Evolutionary conservation across 2,797 vertebrate species (phyloP).

Genomic region (Sphenodon punctatus): DNA sequence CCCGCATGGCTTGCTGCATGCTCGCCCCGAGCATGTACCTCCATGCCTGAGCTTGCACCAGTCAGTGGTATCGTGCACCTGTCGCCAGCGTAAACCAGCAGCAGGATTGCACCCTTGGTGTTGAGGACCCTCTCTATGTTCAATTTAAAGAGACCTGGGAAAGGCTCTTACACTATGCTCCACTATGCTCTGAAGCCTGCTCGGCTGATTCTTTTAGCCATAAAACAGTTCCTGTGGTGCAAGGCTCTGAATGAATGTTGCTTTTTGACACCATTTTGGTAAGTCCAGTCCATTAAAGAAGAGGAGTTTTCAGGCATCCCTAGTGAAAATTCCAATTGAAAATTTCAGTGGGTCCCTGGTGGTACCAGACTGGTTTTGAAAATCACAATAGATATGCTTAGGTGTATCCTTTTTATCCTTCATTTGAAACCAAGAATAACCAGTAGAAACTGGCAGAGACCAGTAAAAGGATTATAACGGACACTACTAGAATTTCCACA

Average conservation of each 20-base stretch:
- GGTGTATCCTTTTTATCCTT: neutral
- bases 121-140: neutral
- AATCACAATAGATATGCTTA: neutral
- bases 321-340: neutral
- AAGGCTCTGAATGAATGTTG: neutral
- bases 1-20: neutral
- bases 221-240: neutral
- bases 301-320: neutral
- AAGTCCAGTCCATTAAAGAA: neutral
- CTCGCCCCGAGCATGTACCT: no score
- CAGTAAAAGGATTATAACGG: neutral
- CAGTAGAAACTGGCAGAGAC: neutral
- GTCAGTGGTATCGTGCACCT: no score
- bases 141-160: no score
- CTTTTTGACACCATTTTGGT: neutral
- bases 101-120: no score
- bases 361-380: no score
- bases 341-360: neutral
- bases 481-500: neutral
- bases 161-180: neutral
- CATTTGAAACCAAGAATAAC: neutral
- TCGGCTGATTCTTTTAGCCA: neutral
- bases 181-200: neutral
- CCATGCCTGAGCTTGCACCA: no score
- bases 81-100: no score